phyloP scores from a whole-genome alignment of 1,140 invertebrate species.

The Chelonus insularis region DNA sequence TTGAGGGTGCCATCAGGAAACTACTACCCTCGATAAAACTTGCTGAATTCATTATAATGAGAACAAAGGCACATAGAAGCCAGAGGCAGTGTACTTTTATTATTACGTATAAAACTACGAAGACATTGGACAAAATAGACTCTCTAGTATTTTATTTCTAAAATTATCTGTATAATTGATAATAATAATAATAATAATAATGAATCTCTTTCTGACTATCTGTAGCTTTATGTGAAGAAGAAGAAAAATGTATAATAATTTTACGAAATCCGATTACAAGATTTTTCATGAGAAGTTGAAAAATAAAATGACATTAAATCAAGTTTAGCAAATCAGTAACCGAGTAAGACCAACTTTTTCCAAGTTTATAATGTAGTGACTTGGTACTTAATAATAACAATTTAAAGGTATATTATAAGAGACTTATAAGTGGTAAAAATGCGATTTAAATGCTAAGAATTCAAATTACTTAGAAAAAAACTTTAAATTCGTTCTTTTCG shows the following conservation, averaged over 20 bases:
- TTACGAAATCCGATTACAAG: too few species aligned
- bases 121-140: too few species aligned
- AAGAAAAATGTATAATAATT: too few species aligned
- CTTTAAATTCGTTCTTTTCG: not conserved
- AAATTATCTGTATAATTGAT: too few species aligned
- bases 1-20: constrained; percentile 57
- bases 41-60: constrained; percentile 56
- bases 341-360: not conserved
- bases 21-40: constrained; percentile 58
- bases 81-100: constrained; percentile 44
- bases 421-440: not conserved
- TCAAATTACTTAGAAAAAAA: not conserved
- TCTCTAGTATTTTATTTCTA: too few species aligned
- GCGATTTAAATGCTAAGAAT: not conserved
- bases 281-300: too few species aligned
- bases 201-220: too few species aligned
- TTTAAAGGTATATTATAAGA: not conserved
- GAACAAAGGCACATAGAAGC: constrained; percentile 49
- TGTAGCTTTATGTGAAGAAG: too few species aligned
- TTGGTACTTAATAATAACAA: not conserved
- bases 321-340: not conserved
- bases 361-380: not conserved
- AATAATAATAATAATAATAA: too few species aligned
- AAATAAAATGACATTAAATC: too few species aligned
- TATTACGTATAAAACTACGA: not conserved